Evolutionary conservation across 1,140 invertebrate genomes (phyloP).

Genomic region (Sycobia sp.): DNA sequence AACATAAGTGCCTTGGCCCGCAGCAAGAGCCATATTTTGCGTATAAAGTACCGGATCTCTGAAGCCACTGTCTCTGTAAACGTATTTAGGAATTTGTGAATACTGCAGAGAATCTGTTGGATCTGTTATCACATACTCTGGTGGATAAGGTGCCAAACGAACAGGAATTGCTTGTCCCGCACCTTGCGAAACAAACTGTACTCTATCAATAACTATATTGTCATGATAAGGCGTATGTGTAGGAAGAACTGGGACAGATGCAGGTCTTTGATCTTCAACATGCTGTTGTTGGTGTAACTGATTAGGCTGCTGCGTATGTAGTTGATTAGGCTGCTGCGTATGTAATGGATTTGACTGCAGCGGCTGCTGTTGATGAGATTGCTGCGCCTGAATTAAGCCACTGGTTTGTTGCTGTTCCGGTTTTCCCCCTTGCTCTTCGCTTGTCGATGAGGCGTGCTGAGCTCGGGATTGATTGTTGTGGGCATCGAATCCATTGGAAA

Average conservation of each 20-base stretch:
- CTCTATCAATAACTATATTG: slow-evolving; percentile 44
- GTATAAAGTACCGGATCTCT: slow-evolving; percentile 50
- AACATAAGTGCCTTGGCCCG: not conserved
- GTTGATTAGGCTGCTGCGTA: too few relatives aligned
- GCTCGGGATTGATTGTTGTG: slow-evolving; percentile 17
- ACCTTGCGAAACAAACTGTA: slow-evolving; percentile 51
- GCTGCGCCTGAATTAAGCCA: slow-evolving; percentile 3
- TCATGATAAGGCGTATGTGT: slow-evolving; percentile 52
- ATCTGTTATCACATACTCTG: slow-evolving; percentile 43
- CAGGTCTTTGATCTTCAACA: slow-evolving; percentile 7
- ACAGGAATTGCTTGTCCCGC: slow-evolving; percentile 53
- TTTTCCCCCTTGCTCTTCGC: slow-evolving; percentile 30
- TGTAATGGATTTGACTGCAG: too few relatives aligned
- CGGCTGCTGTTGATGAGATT: not conserved
- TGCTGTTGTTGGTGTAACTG: slow-evolving; percentile 6
- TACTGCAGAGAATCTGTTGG: slow-evolving; percentile 50
- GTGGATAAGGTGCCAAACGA: slow-evolving; percentile 43
- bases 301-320: too few relatives aligned
- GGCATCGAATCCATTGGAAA: slow-evolving; percentile 58
- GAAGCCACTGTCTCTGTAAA: slow-evolving; percentile 52
- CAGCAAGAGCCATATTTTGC: slow-evolving; percentile 24
- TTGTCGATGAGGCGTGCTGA: not conserved
- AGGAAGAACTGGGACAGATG: slow-evolving; percentile 36
- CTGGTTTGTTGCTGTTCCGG: slow-evolving; percentile 20
- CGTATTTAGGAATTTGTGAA: slow-evolving; percentile 52